phyloP scores from a whole-genome alignment of 2,888 invertebrate genomes.

The Myopa tessellatipennis region DNA sequence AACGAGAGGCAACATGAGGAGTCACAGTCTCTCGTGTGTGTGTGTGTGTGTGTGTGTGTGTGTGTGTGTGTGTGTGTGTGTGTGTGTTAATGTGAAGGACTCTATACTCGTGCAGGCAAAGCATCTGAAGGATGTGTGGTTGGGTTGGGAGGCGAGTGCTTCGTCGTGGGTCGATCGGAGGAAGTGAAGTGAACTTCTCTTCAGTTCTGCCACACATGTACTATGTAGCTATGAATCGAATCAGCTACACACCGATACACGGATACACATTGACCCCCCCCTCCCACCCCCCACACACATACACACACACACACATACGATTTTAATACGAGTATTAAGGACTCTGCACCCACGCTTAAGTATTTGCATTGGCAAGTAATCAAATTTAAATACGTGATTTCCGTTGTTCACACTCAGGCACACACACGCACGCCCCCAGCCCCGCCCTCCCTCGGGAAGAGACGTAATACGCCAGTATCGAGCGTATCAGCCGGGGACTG shows the following conservation, averaged over 20 bases:
- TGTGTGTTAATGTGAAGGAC: constrained; percentile 8
- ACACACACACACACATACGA: not conserved
- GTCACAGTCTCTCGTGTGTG: not conserved
- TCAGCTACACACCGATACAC: not conserved
- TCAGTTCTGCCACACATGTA: not conserved
- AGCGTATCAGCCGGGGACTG: not conserved
- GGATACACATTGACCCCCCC: not conserved
- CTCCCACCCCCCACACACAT: not conserved
- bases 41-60: constrained; percentile 5
- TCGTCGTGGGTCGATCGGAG: not conserved
- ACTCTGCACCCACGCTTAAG: not conserved
- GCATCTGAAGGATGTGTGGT: constrained; percentile 18
- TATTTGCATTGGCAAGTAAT: constrained; percentile 39
- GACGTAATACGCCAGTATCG: no score
- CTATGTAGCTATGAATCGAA: not conserved
- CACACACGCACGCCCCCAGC: not conserved
- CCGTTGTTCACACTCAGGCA: constrained; percentile 30
- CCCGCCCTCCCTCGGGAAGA: not conserved
- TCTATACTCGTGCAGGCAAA: not conserved
- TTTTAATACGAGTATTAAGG: no score
- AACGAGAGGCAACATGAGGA: constrained; percentile 12
- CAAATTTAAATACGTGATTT: constrained; percentile 47
- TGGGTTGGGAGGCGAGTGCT: not conserved
- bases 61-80: not conserved
- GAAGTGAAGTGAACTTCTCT: not conserved